Base-by-base conservation (phyloP, 1,140 invertebrate species). In the Popillia japonica region DNA sequence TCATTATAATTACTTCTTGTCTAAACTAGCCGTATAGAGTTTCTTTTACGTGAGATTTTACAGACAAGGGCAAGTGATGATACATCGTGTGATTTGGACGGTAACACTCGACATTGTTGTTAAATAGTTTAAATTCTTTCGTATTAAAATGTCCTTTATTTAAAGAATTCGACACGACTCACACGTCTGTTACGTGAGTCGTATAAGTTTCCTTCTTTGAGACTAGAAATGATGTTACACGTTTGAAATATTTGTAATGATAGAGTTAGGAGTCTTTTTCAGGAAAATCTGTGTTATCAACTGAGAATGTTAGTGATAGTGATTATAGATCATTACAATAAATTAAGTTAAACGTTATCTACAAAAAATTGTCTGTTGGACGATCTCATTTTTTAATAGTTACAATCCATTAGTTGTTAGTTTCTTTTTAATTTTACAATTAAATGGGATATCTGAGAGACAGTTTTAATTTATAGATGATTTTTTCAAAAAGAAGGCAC, bases 1-100 rank as follows among this genome's bases (percentile, higher is more conserved):
- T 55, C 17, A 55, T 34, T 55, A 55, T 55, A 17, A n/a, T 55
- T 6, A 7, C 4, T 34, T 34, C 27, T 48, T 55, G 2, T 17
- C 17, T 55, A 55, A 55, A 55, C 48, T 55, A 55, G 48, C 6
- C 48, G 48, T 55, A 34, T 34, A 55, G 48, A 55, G 48, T 55
- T 55, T 55, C 48, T 3, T 55, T 55, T 55, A 55, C 48, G 48
- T 55, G 48, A 55, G 48, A 55, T 55, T n/a, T 55, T 55, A 55
- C 6, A n/a, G 48, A 55, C 48, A 55, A 55, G 48, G 48, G 48
- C 48, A 55, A 55, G 48, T 55, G 48, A 55, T 55, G 48, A 55
- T 55, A 55, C 14, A 55, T 55, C 48, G 48, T 55, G 48, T 55
- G n/a, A 17, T 55, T 55, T 55, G 48, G 48, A 55, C 48, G 48